Evolutionary conservation across 2,113 vertebrate species (phyloP), one percentile per base, ranked within the genome.

Genomic region (Phalacrocorax carbo): DNA sequence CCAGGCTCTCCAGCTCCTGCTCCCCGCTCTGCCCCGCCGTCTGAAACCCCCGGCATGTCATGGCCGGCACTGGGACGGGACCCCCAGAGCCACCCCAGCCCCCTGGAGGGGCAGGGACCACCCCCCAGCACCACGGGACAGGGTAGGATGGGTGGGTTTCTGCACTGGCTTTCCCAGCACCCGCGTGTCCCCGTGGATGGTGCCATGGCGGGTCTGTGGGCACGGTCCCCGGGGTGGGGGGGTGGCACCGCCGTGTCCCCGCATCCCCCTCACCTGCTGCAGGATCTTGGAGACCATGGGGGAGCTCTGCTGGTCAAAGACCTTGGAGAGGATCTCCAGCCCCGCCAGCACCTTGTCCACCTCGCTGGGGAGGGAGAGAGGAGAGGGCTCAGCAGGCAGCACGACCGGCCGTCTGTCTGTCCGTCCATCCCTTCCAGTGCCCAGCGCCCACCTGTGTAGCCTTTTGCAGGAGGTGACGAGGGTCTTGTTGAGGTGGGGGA

Each of bases 221-320:
- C 8, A 17, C 32, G 27, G 4, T 7, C 19, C 19, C 25, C 25
- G 6, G 17, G 17, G 54, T 11, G 30, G 23, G 8, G 15, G 20
- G 6, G 29, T 23, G 17, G 18, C 82, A 98, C 96, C 30, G 96
- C 55, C 30, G 9, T 3, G 19, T 9, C 48, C 20, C 61, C 30
- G 9, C 4, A 17, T 9, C 48, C 20, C n/a, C 32, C 90, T 70
- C 91, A 99, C 99, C 99, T 99, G 99, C 92, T 99, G 99, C 94
- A 99, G 98, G 98, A 99, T 99, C 91, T 99, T 99, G 73, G 99
- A 98, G 68, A 99, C 98, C 98, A 98, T 98, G 70, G 99, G 98
- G 1, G 99, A 98, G 93, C 99, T 99, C 96, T 99, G 99, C 97
- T 99, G 99, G 98, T 99, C 99, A 69, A 99, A 99, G 34, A 99